phyloP scores from a whole-genome alignment of 2,113 vertebrate genomes.

The Psophia crepitans region DNA sequence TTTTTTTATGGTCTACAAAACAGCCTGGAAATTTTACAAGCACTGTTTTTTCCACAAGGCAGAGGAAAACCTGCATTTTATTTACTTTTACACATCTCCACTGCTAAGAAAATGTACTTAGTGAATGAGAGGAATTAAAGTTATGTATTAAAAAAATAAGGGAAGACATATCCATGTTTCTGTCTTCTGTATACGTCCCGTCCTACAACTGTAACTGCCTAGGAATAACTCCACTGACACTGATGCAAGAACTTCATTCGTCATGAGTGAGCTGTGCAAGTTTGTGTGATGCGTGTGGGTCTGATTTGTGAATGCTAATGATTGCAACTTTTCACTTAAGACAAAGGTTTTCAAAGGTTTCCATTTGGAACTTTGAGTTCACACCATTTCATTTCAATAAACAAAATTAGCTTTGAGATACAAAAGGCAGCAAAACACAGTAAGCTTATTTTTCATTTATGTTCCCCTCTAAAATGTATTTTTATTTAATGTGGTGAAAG shows the following conservation, averaged over 20 bases:
- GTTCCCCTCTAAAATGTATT: neutral
- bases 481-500: slow-evolving; percentile 26
- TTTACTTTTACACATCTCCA: neutral
- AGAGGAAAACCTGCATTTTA: neutral
- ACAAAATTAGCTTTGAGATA: neutral
- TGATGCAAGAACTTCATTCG: neutral
- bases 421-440: neutral
- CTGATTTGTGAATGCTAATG: neutral
- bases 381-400: slow-evolving; percentile 3
- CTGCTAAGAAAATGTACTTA: neutral
- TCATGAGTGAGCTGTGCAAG: neutral
- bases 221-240: neutral
- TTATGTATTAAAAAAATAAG: neutral
- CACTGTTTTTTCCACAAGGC: neutral
- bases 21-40: neutral
- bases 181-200: neutral
- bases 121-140: neutral
- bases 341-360: neutral
- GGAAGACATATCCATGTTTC: neutral
- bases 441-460: neutral
- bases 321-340: neutral
- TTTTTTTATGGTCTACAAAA: neutral
- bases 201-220: neutral
- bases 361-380: neutral
- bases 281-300: neutral